Conservation (phyloP, 30 jellyfish, hydroid and myxozoan species). For the Mastigias papua region DNA sequence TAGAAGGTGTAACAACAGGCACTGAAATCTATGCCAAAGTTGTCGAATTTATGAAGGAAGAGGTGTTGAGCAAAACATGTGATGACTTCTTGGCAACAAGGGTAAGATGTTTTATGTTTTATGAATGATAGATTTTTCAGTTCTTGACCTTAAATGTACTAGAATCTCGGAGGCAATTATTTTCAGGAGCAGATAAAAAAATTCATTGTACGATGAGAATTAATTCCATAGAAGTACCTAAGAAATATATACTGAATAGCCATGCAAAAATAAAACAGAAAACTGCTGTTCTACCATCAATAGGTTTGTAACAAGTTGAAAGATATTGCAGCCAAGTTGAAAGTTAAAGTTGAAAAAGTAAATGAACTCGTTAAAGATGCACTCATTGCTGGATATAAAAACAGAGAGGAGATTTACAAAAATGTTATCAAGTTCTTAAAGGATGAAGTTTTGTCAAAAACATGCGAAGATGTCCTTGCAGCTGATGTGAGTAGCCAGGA, state of each 20-base stretch:
- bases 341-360: slow-evolving; percentile 54
- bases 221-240: background rate
- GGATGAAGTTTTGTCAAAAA: slow-evolving; percentile 67
- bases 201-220: no score
- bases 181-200: background rate
- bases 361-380: slow-evolving; percentile 71
- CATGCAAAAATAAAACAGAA: no score
- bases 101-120: slow-evolving; percentile 33
- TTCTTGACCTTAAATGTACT: no score
- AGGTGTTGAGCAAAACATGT: slow-evolving; percentile 81
- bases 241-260: background rate
- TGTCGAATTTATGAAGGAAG: slow-evolving; percentile 67
- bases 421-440: slow-evolving; percentile 62
- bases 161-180: background rate
- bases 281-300: background rate
- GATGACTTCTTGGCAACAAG: slow-evolving; percentile 81
- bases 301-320: slow-evolving; percentile 76
- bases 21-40: slow-evolving; percentile 77
- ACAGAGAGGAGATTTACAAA: slow-evolving; percentile 48
- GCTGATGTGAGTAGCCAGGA: slow-evolving; percentile 63
- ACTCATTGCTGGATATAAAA: slow-evolving; percentile 58
- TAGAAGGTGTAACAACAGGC: slow-evolving; percentile 66
- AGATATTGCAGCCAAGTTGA: slow-evolving; percentile 65
- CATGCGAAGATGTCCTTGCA: slow-evolving; percentile 83
- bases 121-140: background rate